These are phyloP conservation scores for Candoia aspera DNA, from an alignment of 2,113 vertebrate genomes.

Conservation along the genomic window DNA sequence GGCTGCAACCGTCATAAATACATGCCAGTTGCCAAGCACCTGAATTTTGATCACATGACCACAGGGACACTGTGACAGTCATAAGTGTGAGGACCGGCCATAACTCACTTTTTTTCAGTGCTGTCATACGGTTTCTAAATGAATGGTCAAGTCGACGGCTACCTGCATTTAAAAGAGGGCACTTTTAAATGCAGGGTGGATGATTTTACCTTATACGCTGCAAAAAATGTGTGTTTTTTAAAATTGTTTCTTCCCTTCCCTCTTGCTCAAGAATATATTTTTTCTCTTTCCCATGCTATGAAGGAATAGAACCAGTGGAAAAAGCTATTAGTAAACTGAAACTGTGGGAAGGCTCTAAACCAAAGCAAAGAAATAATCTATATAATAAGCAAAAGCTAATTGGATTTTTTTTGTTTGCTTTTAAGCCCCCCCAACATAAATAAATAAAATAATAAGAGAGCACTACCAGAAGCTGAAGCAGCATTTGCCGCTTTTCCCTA, in stretches of 20 bases:
- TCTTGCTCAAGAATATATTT: neutral
- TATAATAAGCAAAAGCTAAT: neutral
- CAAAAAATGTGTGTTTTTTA: neutral
- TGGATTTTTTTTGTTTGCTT: neutral
- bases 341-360: neutral
- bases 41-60: too few relatives aligned
- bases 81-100: too few relatives aligned
- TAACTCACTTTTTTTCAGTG: too few relatives aligned
- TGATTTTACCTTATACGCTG: neutral
- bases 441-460: neutral
- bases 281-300: neutral
- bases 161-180: neutral
- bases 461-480: neutral
- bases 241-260: neutral
- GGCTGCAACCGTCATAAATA: too few relatives aligned
- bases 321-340: neutral
- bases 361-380: neutral
- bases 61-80: too few relatives aligned
- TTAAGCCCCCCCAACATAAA: neutral
- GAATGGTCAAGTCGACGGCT: too few relatives aligned
- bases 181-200: neutral
- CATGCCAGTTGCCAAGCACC: too few relatives aligned
- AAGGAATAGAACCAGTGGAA: neutral
- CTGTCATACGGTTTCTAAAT: too few relatives aligned
- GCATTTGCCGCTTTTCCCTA: neutral